A percentile compares a stretch with the other conserved stretches of the same genome.
Evolutionary conservation across 2,113 vertebrate genomes (phyloP).

Genomic region (Girardinichthys multiradiatus): DNA sequence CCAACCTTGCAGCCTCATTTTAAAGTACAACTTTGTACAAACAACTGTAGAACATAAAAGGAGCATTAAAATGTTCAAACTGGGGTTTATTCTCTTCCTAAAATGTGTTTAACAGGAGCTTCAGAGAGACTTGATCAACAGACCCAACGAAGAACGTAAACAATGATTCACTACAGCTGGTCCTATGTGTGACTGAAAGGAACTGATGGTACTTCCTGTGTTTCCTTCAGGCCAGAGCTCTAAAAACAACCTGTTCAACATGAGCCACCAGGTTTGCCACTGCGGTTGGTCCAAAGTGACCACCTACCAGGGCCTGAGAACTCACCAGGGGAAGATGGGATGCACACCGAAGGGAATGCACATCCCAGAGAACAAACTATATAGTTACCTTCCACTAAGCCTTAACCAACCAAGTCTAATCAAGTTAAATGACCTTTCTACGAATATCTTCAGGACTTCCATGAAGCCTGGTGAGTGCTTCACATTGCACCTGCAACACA

Average conservation of each 20-base stretch:
- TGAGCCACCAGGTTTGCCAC: constrained; percentile 32
- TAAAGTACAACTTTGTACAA: too few relatives aligned
- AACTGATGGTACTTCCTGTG: background rate
- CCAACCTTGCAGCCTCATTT: too few relatives aligned
- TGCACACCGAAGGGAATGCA: background rate
- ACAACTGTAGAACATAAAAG: too few relatives aligned
- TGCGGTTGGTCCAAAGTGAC: constrained; percentile 48
- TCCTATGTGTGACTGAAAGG: background rate
- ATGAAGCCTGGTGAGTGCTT: background rate
- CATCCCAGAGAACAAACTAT: background rate
- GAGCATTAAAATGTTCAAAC: too few relatives aligned
- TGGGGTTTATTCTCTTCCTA: too few relatives aligned
- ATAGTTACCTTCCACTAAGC: background rate
- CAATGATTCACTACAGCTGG: background rate
- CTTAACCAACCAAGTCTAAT: too few relatives aligned
- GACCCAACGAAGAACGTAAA: background rate
- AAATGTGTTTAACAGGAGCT: too few relatives aligned
- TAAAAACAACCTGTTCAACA: background rate
- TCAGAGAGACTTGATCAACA: too few relatives aligned
- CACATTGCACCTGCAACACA: background rate
- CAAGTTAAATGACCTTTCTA: background rate
- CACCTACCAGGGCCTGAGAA: constrained; percentile 42
- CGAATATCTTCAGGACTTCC: background rate
- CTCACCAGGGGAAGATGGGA: constrained; percentile 56
- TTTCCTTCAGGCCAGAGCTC: background rate